Conservation (phyloP, 2,797 vertebrate species). For the Phoxinus dragarum region DNA sequence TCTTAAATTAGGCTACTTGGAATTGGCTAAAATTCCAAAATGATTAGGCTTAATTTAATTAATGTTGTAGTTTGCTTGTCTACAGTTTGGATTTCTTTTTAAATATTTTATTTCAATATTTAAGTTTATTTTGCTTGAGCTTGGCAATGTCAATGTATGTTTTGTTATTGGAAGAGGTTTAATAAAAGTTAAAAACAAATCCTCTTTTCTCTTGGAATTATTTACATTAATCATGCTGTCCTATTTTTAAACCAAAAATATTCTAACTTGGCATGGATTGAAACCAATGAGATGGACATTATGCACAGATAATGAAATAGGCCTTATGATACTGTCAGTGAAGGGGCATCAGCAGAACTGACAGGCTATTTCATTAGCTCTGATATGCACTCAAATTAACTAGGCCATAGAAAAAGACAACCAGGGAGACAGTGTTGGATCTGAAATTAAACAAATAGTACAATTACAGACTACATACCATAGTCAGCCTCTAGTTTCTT, state of each 20-base stretch:
- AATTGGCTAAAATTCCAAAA: no score
- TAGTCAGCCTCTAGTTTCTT: background rate
- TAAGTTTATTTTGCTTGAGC: background rate
- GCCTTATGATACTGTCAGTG: background rate
- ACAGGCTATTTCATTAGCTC: background rate
- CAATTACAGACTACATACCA: background rate
- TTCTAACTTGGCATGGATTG: background rate
- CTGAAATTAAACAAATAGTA: background rate
- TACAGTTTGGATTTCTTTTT: background rate
- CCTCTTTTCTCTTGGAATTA: background rate
- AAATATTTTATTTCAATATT: background rate
- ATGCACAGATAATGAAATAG: background rate
- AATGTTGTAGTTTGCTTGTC: background rate
- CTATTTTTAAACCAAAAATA: background rate
- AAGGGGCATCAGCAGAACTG: background rate
- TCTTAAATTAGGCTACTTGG: background rate
- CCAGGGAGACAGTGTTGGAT: background rate
- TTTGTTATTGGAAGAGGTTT: background rate
- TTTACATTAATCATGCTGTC: background rate
- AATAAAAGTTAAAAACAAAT: background rate
- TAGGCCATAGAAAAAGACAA: background rate
- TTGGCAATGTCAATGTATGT: background rate
- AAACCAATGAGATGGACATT: background rate
- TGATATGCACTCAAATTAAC: background rate
- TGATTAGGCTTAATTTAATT: background rate